These are phyloP conservation scores for Cyprinella venusta DNA, from an alignment of 2,797 vertebrate species.

Conservation along the genomic window DNA sequence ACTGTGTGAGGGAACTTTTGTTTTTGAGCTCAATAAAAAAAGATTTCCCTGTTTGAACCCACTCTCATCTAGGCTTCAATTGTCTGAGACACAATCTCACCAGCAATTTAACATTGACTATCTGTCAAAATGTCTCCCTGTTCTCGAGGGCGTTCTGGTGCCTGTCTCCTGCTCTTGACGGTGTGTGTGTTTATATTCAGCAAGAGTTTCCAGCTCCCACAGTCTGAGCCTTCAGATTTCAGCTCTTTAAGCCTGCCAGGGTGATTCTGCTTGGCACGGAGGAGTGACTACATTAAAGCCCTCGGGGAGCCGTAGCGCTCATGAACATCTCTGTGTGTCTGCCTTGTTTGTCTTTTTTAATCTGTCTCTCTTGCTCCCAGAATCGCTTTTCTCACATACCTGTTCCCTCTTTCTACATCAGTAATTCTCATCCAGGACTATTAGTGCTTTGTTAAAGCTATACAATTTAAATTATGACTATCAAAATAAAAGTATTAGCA, in stretches of 20 bases:
- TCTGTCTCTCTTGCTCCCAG: conserved; percentile 15
- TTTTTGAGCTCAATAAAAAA: not conserved
- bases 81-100: conserved; percentile 1
- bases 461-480: not conserved
- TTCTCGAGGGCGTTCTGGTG: conserved; percentile 13
- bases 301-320: conserved; percentile 29
- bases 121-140: conserved; percentile 19
- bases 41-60: not conserved
- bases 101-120: conserved; percentile 35
- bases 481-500: not conserved
- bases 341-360: conserved; percentile 32
- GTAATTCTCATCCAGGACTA: conserved; percentile 6
- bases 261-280: conserved; percentile 49
- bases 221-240: conserved; percentile 42
- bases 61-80: not conserved
- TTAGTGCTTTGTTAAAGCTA: not conserved
- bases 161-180: conserved; percentile 14
- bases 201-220: conserved; percentile 33
- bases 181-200: conserved; percentile 24
- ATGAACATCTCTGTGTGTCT: conserved; percentile 25
- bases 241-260: conserved; percentile 46
- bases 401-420: conserved; percentile 2
- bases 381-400: conserved; percentile 28
- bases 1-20: not conserved
- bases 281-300: conserved; percentile 46